A percentile compares a stretch with the other conserved stretches of the same genome.
Conservation (phyloP, 2,797 vertebrate genomes). For the Hippoglossus hippoglossus region DNA sequence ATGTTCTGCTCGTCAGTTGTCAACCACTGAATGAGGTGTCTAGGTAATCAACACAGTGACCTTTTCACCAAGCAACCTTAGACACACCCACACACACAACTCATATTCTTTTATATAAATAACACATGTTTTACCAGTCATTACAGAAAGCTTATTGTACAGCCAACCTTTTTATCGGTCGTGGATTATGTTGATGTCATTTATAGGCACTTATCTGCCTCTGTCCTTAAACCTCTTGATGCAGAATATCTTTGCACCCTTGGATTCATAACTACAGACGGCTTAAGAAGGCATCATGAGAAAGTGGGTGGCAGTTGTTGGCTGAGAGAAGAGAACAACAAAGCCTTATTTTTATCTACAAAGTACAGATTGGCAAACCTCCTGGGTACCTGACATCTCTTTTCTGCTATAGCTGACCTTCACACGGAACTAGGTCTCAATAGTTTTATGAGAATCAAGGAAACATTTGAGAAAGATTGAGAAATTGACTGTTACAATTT, state of each 20-base stretch:
- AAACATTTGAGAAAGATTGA: too few relatives aligned
- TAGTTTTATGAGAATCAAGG: too few relatives aligned
- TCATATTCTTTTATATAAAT: not conserved
- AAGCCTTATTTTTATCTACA: not conserved
- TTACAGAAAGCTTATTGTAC: too few relatives aligned
- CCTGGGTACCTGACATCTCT: not conserved
- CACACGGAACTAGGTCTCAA: not conserved
- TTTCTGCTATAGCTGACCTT: not conserved
- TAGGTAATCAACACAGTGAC: slow-evolving; percentile 56
- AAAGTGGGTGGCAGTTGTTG: not conserved
- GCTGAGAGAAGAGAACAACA: not conserved
- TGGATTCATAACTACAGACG: not conserved
- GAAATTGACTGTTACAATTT: too few relatives aligned
- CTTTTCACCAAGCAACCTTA: slow-evolving; percentile 52
- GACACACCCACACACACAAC: slow-evolving; percentile 12
- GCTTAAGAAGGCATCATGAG: not conserved
- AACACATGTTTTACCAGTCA: not conserved
- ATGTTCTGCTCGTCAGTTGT: slow-evolving; percentile 13
- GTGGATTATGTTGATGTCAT: too few relatives aligned
- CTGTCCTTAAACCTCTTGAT: not conserved
- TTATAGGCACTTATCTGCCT: not conserved
- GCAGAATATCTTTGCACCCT: not conserved
- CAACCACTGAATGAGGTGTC: slow-evolving; percentile 10
- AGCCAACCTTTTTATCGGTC: too few relatives aligned
- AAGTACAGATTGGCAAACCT: not conserved